A percentile compares a stretch with the other conserved stretches of the same genome.
Conservation (phyloP, 2,888 invertebrate species). For the Rhingia rostrata region DNA sequence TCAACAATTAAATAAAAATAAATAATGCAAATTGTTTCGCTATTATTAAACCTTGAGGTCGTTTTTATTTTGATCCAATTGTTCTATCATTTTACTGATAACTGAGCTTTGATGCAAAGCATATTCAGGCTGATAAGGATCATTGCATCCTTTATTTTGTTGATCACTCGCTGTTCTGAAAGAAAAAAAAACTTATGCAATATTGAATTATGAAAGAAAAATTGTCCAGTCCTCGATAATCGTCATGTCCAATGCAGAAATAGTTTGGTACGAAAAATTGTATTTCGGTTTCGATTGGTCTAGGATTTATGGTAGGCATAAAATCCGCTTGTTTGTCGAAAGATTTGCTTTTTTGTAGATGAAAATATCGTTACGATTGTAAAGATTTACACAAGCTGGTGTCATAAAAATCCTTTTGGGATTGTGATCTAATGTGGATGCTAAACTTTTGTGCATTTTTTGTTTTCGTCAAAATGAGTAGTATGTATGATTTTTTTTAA, state of each 20-base stretch:
- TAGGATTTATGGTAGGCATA: background rate
- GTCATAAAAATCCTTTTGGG: background rate
- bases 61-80: background rate
- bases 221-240: conserved; percentile 10
- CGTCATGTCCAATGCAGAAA: background rate
- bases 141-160: background rate
- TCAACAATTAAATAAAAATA: no score
- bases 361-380: background rate
- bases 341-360: background rate
- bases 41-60: background rate
- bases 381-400: conserved; percentile 15
- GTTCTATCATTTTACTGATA: background rate
- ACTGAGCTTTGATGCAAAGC: conserved; percentile 14
- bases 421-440: background rate
- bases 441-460: background rate
- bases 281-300: no score
- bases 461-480: no score
- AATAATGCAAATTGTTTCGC: background rate
- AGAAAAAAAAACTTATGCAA: conserved; percentile 41
- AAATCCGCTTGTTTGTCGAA: background rate
- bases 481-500: background rate
- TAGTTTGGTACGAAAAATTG: background rate
- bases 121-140: background rate
- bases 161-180: conserved; percentile 14
- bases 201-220: conserved; percentile 36